Evolutionary conservation across 2,888 invertebrate species (phyloP).

Genomic region (Adela reaumurella): DNA sequence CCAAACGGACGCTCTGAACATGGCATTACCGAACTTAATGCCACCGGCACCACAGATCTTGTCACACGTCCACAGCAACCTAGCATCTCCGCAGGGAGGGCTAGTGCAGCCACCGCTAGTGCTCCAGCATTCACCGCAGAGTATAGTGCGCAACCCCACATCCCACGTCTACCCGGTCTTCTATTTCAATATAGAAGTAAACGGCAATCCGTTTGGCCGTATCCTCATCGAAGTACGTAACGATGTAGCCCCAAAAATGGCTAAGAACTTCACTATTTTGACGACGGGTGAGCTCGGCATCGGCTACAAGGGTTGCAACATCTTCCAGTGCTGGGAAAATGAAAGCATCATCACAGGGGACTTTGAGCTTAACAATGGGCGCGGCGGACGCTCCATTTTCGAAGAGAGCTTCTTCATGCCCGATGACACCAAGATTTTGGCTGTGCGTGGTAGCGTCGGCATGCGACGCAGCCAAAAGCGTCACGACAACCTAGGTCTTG

Average conservation of each 20-base stretch:
- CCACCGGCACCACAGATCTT: constrained; percentile 4
- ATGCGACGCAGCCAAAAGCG: constrained; percentile 79
- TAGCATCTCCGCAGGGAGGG: constrained; percentile 13
- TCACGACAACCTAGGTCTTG: constrained; percentile 75
- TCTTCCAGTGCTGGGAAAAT: constrained; percentile 80
- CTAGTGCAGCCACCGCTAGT: constrained; percentile 12
- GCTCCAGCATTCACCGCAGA: constrained; percentile 36
- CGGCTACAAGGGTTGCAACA: constrained; percentile 75
- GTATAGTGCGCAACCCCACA: constrained; percentile 48
- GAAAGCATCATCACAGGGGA: constrained; percentile 80
- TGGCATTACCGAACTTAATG: constrained; percentile 25
- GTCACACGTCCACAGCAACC: constrained; percentile 3
- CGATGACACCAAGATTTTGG: constrained; percentile 73
- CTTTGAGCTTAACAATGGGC: constrained; percentile 76
- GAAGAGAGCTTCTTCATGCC: constrained; percentile 77
- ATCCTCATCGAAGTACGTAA: constrained; percentile 74
- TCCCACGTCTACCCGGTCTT: constrained; percentile 64
- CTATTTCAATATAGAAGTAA: constrained; percentile 73
- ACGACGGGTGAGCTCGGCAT: constrained; percentile 70
- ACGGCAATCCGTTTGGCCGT: constrained; percentile 65
- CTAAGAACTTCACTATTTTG: constrained; percentile 71
- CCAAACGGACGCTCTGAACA: constrained; percentile 27
- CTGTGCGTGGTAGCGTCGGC: constrained; percentile 73
- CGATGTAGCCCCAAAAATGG: constrained; percentile 78
- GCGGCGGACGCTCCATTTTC: constrained; percentile 73